Evolutionary conservation across 2,888 invertebrate genomes (phyloP), one percentile per base, ranked within the genome.

Genomic region (Phasia obesa): DNA sequence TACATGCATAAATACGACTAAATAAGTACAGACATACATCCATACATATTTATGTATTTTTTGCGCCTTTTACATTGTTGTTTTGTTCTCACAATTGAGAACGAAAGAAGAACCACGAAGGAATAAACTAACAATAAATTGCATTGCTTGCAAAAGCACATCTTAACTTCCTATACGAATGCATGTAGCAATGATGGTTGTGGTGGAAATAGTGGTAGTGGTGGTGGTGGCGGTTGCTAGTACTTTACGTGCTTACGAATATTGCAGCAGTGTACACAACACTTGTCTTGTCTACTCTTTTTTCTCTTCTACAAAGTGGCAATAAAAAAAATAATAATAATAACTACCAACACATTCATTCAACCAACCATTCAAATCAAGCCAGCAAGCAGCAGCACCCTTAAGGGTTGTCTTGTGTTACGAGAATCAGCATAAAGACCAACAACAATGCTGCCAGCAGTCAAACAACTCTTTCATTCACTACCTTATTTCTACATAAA

Each of bases 381-480:
- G 53, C 44, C 65, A 51, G 4, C 23, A n/a, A 51, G 25, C 19
- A 35, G 67, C 65, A 60, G 70, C 77, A 78, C 67, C 76, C 81
- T 69, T 81, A 73, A 82, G 67, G 79, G 81, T 73, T 78, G 75
- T 71, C 78, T 78, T 75, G 31, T 21, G 9, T 70, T 78, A 38
- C 35, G 23, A 67, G 49, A 21, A 67, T 51, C 62, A 69, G 31
- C 38, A 23, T 21, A 64, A 53, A 42, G 25, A 31, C 19, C 49
- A 71, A 11, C 44, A 27, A 51, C 27, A 21, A 60, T 67, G 62
- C 65, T 53, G 23, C 62, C 77, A 59, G 57, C 71, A 83, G 81
- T 78, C 83, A 85, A 85, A 86, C 86, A 88, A 87, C 88, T 87
- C 88, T 87, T 87, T 85, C 53, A 35, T 19, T 55, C 19, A 62